Evolutionary conservation across 1,140 invertebrate genomes (phyloP).

Genomic region (Solen grandis): DNA sequence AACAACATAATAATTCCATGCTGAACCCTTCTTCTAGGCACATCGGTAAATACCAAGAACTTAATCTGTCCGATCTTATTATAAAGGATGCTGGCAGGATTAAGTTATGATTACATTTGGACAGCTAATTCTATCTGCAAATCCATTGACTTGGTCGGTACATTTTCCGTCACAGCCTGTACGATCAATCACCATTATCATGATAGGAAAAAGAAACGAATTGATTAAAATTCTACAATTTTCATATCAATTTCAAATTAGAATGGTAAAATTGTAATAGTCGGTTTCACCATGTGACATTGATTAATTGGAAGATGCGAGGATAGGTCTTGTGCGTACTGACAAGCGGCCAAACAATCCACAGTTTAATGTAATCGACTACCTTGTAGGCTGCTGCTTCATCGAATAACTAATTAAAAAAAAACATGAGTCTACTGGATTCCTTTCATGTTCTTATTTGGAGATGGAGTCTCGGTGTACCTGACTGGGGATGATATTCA

Average conservation of each 20-base stretch:
- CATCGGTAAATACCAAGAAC: too few species aligned
- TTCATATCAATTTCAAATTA: conserved; percentile 61
- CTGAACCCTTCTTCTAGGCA: too few species aligned
- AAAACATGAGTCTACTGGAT: too few species aligned
- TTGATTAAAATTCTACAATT: conserved; percentile 55
- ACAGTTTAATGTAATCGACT: neutral
- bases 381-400: neutral
- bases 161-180: neutral
- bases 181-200: conserved; percentile 54
- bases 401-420: too few species aligned
- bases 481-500: too few species aligned
- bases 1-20: too few species aligned
- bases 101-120: neutral
- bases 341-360: neutral
- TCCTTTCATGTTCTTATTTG: too few species aligned
- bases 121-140: neutral
- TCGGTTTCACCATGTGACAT: conserved; percentile 7
- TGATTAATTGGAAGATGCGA: conserved; percentile 43
- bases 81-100: too few species aligned
- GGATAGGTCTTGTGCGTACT: neutral
- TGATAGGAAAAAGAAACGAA: conserved; percentile 36
- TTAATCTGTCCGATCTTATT: too few species aligned
- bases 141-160: neutral
- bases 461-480: too few species aligned
- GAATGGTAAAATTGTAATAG: conserved; percentile 43